Evolutionary conservation across 2,797 vertebrate species (phyloP).

Genomic region (Momotus momota): DNA sequence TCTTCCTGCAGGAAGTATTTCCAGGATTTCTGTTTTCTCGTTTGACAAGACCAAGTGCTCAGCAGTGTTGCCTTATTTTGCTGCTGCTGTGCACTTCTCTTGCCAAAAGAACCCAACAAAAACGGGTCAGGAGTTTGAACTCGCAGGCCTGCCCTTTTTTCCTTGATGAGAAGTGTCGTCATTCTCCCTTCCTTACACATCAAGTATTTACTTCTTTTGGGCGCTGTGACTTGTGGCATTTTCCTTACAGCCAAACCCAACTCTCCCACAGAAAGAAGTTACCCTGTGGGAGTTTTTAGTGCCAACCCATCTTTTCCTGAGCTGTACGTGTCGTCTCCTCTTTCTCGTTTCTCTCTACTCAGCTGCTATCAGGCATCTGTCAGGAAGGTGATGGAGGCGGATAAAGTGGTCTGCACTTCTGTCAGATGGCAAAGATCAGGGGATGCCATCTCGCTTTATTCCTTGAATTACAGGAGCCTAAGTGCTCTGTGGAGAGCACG

Average conservation of each 20-base stretch:
- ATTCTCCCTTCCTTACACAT: not conserved
- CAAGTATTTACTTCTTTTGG: not conserved
- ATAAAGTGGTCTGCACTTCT: not conserved
- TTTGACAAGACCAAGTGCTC: not conserved
- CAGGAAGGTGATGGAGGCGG: not conserved
- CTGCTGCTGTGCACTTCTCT: not conserved
- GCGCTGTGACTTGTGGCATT: not conserved
- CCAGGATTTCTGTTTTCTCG: not conserved
- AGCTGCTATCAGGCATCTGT: not conserved
- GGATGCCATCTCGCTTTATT: not conserved
- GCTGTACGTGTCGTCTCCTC: not conserved
- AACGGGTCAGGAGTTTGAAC: not conserved
- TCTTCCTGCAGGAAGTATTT: not conserved
- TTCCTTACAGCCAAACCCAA: not conserved
- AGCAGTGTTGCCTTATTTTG: not conserved
- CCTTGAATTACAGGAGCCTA: not conserved
- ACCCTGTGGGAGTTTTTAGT: not conserved
- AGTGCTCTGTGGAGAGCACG: not conserved
- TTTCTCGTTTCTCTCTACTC: not conserved
- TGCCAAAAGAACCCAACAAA: not conserved
- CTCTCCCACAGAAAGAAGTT: not conserved
- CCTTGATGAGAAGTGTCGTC: not conserved
- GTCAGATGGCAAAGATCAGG: not conserved
- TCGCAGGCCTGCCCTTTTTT: not conserved
- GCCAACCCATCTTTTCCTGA: not conserved